Conservation (phyloP, 64 coral and sea anemone genomes). For the Platygyra sinensis region DNA sequence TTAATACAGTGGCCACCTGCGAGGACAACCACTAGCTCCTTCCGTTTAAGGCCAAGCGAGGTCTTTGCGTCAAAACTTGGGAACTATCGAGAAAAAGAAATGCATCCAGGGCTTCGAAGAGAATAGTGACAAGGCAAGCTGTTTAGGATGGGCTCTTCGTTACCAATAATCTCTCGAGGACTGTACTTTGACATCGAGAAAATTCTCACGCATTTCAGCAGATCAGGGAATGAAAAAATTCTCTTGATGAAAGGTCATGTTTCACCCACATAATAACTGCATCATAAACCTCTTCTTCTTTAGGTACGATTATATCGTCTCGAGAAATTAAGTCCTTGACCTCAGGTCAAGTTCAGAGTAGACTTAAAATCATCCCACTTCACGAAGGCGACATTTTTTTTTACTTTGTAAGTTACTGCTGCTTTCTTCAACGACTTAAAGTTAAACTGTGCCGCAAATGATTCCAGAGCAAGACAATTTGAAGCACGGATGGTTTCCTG, state of each 20-base stretch:
- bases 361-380: slow-evolving; percentile 26
- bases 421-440: slow-evolving; percentile 16
- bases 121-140: neutral
- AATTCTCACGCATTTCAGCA: slow-evolving; percentile 1
- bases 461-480: slow-evolving; percentile 44
- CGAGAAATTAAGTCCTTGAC: slow-evolving; percentile 25
- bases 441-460: slow-evolving; percentile 34
- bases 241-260: slow-evolving; percentile 42
- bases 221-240: neutral
- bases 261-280: slow-evolving; percentile 58
- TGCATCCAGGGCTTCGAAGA: neutral
- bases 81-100: neutral
- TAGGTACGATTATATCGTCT: slow-evolving; percentile 19
- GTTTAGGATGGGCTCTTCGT: neutral
- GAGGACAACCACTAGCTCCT: neutral
- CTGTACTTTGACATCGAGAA: slow-evolving; percentile 27
- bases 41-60: neutral
- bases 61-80: neutral
- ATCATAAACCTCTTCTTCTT: slow-evolving; percentile 47
- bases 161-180: neutral
- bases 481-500: neutral
- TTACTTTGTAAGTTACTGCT: slow-evolving; percentile 1
- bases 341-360: slow-evolving; percentile 9
- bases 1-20: neutral
- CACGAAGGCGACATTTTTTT: slow-evolving; percentile 2